Evolutionary conservation across 2,113 vertebrate genomes (phyloP).

Genomic region (Sylvilagus bachmani): DNA sequence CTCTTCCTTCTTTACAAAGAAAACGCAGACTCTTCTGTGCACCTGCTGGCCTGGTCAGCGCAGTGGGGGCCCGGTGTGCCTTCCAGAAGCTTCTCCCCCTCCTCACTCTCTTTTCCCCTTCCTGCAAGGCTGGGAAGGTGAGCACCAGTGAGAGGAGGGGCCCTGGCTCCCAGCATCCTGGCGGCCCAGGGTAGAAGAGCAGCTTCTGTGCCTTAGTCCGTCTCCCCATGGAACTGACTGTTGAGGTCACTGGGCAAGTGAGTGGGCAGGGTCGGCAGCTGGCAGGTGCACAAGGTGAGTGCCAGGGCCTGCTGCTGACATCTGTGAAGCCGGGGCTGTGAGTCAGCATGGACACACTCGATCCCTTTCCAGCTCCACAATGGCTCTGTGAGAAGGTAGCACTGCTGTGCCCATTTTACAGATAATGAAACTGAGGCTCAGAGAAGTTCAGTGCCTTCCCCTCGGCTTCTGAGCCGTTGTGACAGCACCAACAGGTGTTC

Average conservation of each 20-base stretch:
- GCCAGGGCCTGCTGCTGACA: background rate
- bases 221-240: background rate
- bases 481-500: background rate
- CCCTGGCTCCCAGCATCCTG: background rate
- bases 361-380: background rate
- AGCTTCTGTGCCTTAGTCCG: background rate
- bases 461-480: background rate
- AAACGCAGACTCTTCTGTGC: background rate
- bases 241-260: background rate
- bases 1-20: background rate
- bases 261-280: background rate
- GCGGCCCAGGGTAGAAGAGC: background rate
- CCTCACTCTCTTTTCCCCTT: no score
- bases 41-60: background rate
- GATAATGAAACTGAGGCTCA: background rate
- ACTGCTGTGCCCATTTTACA: background rate
- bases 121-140: background rate
- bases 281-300: background rate
- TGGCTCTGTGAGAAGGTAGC: background rate
- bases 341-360: accelerated
- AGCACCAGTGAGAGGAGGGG: background rate
- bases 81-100: background rate
- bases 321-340: no score
- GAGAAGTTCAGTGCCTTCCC: background rate
- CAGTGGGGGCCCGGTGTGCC: background rate